Evolutionary conservation across 2,113 vertebrate species (phyloP).

Genomic region (Pseudopipra pipra): DNA sequence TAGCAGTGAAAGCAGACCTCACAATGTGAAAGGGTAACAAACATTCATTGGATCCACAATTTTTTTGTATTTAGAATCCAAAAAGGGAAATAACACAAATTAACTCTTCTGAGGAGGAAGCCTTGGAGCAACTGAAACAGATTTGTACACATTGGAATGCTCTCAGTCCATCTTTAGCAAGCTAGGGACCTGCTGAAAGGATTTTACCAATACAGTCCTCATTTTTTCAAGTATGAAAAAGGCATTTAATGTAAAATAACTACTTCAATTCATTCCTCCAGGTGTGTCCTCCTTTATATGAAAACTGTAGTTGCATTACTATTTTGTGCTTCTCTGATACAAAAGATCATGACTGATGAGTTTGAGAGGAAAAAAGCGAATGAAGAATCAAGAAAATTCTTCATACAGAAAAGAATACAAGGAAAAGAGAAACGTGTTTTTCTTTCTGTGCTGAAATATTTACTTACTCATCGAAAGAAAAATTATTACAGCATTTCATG

Average conservation of each 20-base stretch:
- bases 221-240: constrained; percentile 4
- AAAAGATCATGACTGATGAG: not conserved
- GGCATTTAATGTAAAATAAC: not conserved
- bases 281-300: not conserved
- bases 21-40: not conserved
- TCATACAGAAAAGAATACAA: not conserved
- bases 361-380: not conserved
- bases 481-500: constrained; percentile 23
- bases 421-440: not conserved
- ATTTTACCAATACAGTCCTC: constrained; percentile 13
- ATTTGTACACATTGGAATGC: not conserved
- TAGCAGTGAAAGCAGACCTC: not conserved
- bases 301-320: constrained; percentile 17
- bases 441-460: not conserved
- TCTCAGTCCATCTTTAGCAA: not conserved
- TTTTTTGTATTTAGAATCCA: not conserved
- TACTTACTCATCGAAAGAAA: constrained; percentile 24
- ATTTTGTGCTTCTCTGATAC: not conserved
- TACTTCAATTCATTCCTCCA: not conserved
- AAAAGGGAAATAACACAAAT: not conserved
- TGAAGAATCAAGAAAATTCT: constrained; percentile 6
- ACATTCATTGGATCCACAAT: not conserved
- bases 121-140: not conserved
- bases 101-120: not conserved
- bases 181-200: not conserved